Conservation (phyloP, 2,888 invertebrate species). For the Camptogramma bilineatum region DNA sequence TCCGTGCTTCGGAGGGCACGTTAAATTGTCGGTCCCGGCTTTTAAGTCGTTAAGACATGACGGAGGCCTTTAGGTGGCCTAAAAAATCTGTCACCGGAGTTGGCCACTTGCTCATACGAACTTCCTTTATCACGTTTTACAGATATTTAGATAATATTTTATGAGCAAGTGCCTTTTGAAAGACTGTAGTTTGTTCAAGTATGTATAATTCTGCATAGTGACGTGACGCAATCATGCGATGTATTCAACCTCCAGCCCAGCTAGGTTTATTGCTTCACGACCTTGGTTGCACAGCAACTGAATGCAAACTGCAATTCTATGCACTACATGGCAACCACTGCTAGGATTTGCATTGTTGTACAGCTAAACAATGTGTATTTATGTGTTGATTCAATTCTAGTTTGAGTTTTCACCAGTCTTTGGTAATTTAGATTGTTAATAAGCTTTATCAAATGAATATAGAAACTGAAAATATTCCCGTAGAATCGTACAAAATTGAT, state of each 20-base stretch:
- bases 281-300: conserved; percentile 77
- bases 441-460: background rate
- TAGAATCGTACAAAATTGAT: conserved; percentile 65
- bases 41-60: too few relatives aligned
- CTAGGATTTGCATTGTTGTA: conserved; percentile 19
- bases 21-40: too few relatives aligned
- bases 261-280: conserved; percentile 76
- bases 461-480: conserved; percentile 21
- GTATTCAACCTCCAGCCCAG: conserved; percentile 70
- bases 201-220: conserved; percentile 20
- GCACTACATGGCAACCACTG: conserved; percentile 49
- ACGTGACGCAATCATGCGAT: conserved; percentile 67
- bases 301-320: conserved; percentile 71
- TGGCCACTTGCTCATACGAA: too few relatives aligned
- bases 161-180: conserved; percentile 7
- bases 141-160: background rate
- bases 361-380: conserved; percentile 7
- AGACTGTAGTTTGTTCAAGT: conserved; percentile 13
- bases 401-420: background rate
- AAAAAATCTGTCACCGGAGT: too few relatives aligned
- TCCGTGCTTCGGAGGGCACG: too few relatives aligned
- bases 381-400: background rate
- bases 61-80: too few relatives aligned
- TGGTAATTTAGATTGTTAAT: background rate
- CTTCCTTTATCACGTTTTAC: background rate